A percentile compares a stretch with the other conserved stretches of the same genome.
These are phyloP conservation scores for Periophthalmodon schlosseri DNA, from an alignment of 2,113 vertebrate genomes.

Conservation along the genomic window DNA sequence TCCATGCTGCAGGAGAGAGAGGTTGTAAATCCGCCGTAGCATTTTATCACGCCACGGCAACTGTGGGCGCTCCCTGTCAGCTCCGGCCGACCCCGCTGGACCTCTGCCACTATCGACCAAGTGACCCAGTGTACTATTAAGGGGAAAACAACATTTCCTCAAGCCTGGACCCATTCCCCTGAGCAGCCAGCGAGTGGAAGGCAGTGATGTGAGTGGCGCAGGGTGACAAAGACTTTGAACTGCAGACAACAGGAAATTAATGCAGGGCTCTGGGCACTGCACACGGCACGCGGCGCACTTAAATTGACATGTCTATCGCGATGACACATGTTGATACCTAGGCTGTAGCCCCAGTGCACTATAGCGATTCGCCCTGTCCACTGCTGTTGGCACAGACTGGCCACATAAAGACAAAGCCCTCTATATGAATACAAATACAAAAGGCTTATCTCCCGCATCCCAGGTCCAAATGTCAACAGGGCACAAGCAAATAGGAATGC, in stretches of 20 bases:
- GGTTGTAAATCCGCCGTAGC: conserved; percentile 46
- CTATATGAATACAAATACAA: conserved; percentile 55
- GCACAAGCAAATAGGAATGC: conserved; percentile 26
- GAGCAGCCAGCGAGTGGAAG: conserved; percentile 44
- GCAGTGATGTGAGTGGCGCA: conserved; percentile 64
- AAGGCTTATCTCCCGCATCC: conserved; percentile 16
- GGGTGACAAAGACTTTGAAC: conserved; percentile 78
- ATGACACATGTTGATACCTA: conserved; percentile 69
- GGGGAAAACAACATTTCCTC: conserved; percentile 67
- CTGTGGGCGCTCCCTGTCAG: conserved; percentile 53
- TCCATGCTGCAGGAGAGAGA: conserved; percentile 15
- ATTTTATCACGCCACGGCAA: conserved; percentile 49
- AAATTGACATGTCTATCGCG: conserved; percentile 71
- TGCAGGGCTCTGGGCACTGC: conserved; percentile 67
- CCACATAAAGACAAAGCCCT: conserved; percentile 55
- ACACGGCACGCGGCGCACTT: conserved; percentile 54
- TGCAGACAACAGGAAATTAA: conserved; percentile 72
- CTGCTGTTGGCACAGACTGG: conserved; percentile 49
- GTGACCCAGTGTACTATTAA: conserved; percentile 72
- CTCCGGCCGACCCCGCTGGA: conserved; percentile 53
- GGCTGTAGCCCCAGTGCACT: conserved; percentile 48
- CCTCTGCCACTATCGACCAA: conserved; percentile 63
- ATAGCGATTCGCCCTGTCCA: conserved; percentile 51
- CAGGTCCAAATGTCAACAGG: conserved; percentile 36
- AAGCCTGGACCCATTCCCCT: conserved; percentile 42